Evolutionary conservation across 2,888 invertebrate genomes (phyloP).

Genomic region (Patella pellucida): DNA sequence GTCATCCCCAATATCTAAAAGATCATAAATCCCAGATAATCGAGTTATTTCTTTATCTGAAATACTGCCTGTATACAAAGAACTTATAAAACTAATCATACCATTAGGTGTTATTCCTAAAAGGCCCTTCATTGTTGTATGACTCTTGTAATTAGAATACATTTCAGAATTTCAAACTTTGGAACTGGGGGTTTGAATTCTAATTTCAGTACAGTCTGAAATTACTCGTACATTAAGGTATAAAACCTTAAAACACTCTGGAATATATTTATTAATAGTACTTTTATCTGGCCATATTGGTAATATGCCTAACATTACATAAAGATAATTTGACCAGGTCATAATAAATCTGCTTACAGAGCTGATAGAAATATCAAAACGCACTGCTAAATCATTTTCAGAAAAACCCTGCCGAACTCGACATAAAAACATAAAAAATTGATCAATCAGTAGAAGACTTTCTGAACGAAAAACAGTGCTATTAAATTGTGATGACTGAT

Average conservation of each 20-base stretch:
- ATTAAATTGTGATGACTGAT: neutral
- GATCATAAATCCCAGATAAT: slow-evolving; percentile 19
- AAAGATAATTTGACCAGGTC: slow-evolving; percentile 21
- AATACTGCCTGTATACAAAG: slow-evolving; percentile 25
- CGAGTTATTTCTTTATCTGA: slow-evolving; percentile 31
- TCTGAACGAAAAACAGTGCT: neutral
- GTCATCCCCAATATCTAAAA: slow-evolving; percentile 28
- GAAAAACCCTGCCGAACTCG: slow-evolving; percentile 12
- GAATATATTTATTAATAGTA: slow-evolving; percentile 16
- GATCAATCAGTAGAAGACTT: neutral
- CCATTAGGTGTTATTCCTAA: slow-evolving; percentile 32
- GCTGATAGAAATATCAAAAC: slow-evolving; percentile 2
- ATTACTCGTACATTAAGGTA: slow-evolving; percentile 20
- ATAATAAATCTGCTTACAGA: slow-evolving; percentile 16
- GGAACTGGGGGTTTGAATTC: slow-evolving; percentile 10
- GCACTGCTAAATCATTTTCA: slow-evolving; percentile 13
- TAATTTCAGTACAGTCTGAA: slow-evolving; percentile 19
- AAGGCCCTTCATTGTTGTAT: slow-evolving; percentile 26
- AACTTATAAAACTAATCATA: too few relatives aligned
- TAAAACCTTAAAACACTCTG: slow-evolving; percentile 14
- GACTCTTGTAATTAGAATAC: slow-evolving; percentile 28
- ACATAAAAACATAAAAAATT: slow-evolving; percentile 12
- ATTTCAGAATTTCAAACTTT: slow-evolving; percentile 20
- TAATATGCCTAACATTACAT: slow-evolving; percentile 16
- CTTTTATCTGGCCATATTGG: slow-evolving; percentile 19